Evolutionary conservation across 2,888 invertebrate species (phyloP).

Genomic region (Hirtodrosophila histrioides): DNA sequence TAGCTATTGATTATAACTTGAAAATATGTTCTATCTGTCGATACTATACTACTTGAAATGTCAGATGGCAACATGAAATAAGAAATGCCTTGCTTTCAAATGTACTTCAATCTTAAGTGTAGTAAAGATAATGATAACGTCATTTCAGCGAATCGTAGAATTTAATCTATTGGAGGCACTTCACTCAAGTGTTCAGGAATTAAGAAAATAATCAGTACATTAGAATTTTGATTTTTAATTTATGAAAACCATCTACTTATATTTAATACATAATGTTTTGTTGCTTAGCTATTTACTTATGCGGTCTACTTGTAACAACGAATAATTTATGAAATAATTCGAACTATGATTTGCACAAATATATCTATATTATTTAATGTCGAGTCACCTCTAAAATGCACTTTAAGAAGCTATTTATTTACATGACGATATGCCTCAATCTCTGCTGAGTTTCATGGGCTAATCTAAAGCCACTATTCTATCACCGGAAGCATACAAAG

Average conservation of each 20-base stretch:
- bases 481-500: too few relatives aligned
- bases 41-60: conserved; percentile 1
- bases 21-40: conserved; percentile 1
- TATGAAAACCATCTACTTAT: conserved; percentile 15
- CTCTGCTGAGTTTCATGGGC: too few relatives aligned
- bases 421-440: too few relatives aligned
- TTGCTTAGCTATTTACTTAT: neutral
- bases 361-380: neutral
- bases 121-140: conserved; percentile 6
- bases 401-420: too few relatives aligned
- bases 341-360: neutral
- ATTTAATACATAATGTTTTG: conserved; percentile 12
- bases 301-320: neutral
- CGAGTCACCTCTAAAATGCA: too few relatives aligned
- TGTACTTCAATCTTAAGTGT: conserved; percentile 25
- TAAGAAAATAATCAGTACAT: conserved; percentile 2
- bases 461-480: too few relatives aligned
- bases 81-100: neutral
- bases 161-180: neutral
- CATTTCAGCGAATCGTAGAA: conserved; percentile 6
- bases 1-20: conserved; percentile 8
- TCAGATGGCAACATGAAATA: conserved; percentile 3
- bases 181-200: too few relatives aligned
- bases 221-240: conserved; percentile 26
- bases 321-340: conserved; percentile 36